phyloP scores from a whole-genome alignment of 2,888 invertebrate genomes.

The Drosophila putrida region DNA sequence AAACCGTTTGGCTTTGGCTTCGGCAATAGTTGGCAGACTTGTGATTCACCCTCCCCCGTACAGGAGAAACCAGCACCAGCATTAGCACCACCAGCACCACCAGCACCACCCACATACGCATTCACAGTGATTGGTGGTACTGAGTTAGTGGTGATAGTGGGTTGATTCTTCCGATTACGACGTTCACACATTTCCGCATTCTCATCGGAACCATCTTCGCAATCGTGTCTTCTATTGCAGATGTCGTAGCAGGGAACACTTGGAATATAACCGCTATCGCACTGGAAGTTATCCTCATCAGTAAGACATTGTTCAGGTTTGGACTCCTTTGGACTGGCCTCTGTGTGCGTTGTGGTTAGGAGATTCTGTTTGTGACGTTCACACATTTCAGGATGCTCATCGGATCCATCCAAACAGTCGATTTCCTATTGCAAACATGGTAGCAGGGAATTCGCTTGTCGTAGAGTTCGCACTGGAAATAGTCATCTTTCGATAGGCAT shows the following conservation, averaged over 20 bases:
- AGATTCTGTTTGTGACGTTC: neutral
- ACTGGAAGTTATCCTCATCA: slow-evolving; percentile 6
- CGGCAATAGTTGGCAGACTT: slow-evolving; percentile 11
- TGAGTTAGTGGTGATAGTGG: no score
- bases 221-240: slow-evolving; percentile 87
- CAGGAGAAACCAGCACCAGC: neutral
- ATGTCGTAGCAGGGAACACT: slow-evolving; percentile 86
- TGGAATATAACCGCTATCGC: slow-evolving; percentile 60
- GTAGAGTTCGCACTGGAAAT: slow-evolving; percentile 6
- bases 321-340: neutral
- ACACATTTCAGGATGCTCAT: slow-evolving; percentile 6
- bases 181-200: slow-evolving; percentile 49
- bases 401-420: slow-evolving; percentile 15
- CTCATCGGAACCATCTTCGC: slow-evolving; percentile 89
- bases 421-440: slow-evolving; percentile 1
- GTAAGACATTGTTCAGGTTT: neutral
- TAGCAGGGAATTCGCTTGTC: slow-evolving; percentile 5
- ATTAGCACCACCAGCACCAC: no score
- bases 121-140: neutral
- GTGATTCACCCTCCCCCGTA: slow-evolving; percentile 5
- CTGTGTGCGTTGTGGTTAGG: neutral
- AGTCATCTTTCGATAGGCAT: neutral
- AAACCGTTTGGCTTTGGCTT: slow-evolving; percentile 18
- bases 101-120: neutral
- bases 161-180: neutral